Conservation (phyloP, 2,888 invertebrate genomes). For the Dasypogon diadema region DNA sequence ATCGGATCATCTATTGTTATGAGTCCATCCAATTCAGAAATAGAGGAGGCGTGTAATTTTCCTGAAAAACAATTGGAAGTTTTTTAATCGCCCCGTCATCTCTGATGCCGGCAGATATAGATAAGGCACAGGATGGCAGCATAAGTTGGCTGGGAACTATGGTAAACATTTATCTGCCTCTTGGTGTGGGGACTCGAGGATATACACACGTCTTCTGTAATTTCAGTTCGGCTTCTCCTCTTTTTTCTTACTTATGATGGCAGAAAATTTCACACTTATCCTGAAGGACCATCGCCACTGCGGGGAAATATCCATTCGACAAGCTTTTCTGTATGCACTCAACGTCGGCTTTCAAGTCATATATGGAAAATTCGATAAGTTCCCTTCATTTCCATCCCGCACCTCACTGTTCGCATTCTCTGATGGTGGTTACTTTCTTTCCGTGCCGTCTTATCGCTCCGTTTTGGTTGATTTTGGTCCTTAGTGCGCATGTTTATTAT, state of each 20-base stretch:
- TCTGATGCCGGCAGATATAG: constrained; percentile 38
- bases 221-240: constrained; percentile 11
- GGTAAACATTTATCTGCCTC: constrained; percentile 37
- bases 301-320: constrained; percentile 24
- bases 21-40: constrained; percentile 16
- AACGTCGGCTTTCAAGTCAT: constrained; percentile 47
- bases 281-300: constrained; percentile 2
- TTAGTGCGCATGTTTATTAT: constrained; percentile 19
- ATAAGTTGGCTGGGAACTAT: constrained; percentile 16
- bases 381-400: constrained; percentile 31
- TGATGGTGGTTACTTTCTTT: not conserved
- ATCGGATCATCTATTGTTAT: constrained; percentile 16
- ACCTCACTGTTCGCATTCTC: not conserved
- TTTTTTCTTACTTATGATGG: constrained; percentile 1
- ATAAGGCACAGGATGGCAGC: constrained; percentile 20
- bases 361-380: constrained; percentile 52
- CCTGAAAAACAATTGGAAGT: constrained; percentile 40
- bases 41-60: constrained; percentile 21
- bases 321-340: constrained; percentile 51
- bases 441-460: not conserved
- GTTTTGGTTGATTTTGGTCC: not conserved
- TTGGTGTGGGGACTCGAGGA: not conserved
- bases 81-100: constrained; percentile 31
- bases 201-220: constrained; percentile 38
- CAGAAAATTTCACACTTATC: constrained; percentile 31